Evolutionary conservation across 2,888 invertebrate species (phyloP).

Genomic region (Willowsia nigromaculata): DNA sequence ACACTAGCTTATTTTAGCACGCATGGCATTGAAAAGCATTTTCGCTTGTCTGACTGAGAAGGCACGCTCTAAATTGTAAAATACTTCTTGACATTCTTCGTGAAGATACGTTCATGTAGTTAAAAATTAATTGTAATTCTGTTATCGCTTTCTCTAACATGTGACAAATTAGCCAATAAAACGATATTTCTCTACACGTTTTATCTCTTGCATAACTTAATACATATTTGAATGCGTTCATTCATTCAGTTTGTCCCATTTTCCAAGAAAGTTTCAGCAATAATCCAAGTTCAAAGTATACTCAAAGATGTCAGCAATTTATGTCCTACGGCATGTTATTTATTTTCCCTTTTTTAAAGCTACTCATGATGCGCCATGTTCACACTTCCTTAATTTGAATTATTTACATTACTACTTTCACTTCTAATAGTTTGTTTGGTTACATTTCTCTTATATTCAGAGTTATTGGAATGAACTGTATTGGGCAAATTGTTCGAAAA

Average conservation of each 20-base stretch:
- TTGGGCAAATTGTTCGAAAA: conserved; percentile 2
- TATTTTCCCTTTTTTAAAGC: not conserved
- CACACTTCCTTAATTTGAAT: not conserved
- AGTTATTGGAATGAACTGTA: not conserved
- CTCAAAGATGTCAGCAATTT: not conserved
- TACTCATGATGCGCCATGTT: not conserved
- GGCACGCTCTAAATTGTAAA: conserved; percentile 56
- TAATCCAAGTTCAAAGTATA: not conserved
- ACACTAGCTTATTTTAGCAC: not conserved
- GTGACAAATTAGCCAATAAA: not conserved
- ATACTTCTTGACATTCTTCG: not conserved
- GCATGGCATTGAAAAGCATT: conserved; percentile 10
- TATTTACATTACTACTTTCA: not conserved
- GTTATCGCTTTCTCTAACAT: not conserved
- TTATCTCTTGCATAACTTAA: not conserved
- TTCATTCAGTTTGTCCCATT: conserved; percentile 3
- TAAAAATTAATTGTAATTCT: not conserved
- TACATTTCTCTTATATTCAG: not conserved
- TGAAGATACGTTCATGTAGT: not conserved
- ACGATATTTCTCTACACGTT: not conserved
- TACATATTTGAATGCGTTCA: not conserved
- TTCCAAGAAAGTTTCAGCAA: conserved; percentile 41
- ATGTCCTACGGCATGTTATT: not conserved
- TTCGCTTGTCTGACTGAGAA: conserved; percentile 49
- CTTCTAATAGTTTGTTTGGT: not conserved